Evolutionary conservation across 1,140 invertebrate species (phyloP).

Genomic region (Conus betulinus): DNA sequence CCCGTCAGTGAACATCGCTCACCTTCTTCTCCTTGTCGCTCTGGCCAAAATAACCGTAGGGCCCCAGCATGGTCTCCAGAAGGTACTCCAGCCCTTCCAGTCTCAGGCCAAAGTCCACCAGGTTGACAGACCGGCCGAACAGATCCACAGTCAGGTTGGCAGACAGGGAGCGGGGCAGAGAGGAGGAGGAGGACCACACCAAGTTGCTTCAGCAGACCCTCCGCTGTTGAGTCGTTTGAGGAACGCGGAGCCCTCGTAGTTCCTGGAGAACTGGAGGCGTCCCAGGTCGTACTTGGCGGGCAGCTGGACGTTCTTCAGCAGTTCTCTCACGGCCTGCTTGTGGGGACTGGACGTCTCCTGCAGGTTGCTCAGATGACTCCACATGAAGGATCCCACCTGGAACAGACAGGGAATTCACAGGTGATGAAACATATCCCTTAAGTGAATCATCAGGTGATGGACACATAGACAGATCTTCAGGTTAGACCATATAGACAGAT

Average conservation of each 20-base stretch:
- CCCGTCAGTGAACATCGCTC: not conserved
- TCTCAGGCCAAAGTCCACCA: conserved; percentile 88
- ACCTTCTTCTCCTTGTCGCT: conserved; percentile 26
- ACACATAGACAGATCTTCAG: too few relatives aligned
- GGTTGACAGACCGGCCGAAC: conserved; percentile 90
- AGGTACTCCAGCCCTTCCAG: conserved; percentile 91
- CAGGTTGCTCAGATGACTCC: conserved; percentile 92
- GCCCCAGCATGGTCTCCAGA: conserved; percentile 87
- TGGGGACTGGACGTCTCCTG: conserved; percentile 89
- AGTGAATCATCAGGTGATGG: too few relatives aligned
- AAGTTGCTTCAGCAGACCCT: conserved; percentile 76
- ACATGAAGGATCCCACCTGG: conserved; percentile 92
- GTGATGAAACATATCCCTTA: too few relatives aligned
- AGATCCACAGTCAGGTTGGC: conserved; percentile 90
- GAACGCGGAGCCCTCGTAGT: conserved; percentile 81
- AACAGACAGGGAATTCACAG: not conserved
- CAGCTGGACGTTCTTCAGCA: conserved; percentile 83
- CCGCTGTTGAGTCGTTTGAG: conserved; percentile 61
- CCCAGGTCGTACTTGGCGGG: conserved; percentile 87
- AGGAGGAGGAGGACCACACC: conserved; percentile 93
- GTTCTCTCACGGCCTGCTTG: conserved; percentile 87
- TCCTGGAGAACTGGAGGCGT: conserved; percentile 89
- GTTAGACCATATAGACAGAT: too few relatives aligned
- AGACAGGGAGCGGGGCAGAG: conserved; percentile 86
- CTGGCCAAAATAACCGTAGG: conserved; percentile 53